phyloP scores from a whole-genome alignment of 2,888 invertebrate genomes.

The Synanthedon vespiformis region DNA sequence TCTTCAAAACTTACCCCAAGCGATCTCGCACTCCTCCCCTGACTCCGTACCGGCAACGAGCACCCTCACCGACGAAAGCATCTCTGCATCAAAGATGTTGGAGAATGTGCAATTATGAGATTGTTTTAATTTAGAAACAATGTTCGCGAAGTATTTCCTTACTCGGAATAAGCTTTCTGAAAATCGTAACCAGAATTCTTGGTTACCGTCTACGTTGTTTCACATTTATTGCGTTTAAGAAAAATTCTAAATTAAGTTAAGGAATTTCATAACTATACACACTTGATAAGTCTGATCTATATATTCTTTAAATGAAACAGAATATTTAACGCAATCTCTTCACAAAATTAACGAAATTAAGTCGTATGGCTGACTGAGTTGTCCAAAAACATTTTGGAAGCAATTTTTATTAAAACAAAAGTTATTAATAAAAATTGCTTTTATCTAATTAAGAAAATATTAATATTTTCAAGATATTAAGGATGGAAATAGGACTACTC shows the following conservation, averaged over 20 bases:
- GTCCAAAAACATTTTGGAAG: too few relatives aligned
- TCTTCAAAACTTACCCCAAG: slow-evolving; percentile 55
- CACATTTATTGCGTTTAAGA: slow-evolving; percentile 41
- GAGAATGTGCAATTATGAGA: slow-evolving; percentile 70
- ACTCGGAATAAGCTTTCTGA: slow-evolving; percentile 46
- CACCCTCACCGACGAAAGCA: slow-evolving; percentile 27
- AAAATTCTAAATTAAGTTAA: too few relatives aligned
- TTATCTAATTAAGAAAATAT: too few relatives aligned
- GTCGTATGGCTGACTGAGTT: too few relatives aligned
- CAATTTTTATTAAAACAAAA: too few relatives aligned
- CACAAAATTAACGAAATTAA: too few relatives aligned
- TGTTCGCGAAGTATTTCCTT: slow-evolving; percentile 64
- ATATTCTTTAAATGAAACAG: background rate
- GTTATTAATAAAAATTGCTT: too few relatives aligned
- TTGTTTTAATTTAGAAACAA: slow-evolving; percentile 71
- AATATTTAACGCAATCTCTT: too few relatives aligned
- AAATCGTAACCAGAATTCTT: slow-evolving; percentile 65
- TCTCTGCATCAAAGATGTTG: slow-evolving; percentile 65
- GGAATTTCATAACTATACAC: too few relatives aligned
- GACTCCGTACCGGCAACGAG: slow-evolving; percentile 8
- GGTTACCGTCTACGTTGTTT: slow-evolving; percentile 61
- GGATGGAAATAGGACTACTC: too few relatives aligned
- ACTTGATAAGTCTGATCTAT: background rate
- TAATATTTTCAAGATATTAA: too few relatives aligned
- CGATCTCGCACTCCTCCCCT: slow-evolving; percentile 18